Evolutionary conservation across 64 coral and sea anemone species (phyloP).

Genomic region (Acropora tenuis): DNA sequence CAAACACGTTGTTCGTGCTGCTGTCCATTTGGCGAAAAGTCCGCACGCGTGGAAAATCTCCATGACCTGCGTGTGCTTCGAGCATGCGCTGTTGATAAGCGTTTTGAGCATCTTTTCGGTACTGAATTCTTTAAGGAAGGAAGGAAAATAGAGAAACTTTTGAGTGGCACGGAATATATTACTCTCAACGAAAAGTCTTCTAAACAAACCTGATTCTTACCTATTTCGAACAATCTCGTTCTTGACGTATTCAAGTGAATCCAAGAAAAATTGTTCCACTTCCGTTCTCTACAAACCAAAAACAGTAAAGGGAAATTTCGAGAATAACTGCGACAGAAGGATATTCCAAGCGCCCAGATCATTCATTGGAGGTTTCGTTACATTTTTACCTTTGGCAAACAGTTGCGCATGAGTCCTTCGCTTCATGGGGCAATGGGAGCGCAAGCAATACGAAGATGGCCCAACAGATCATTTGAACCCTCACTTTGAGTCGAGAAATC

Average conservation of each 20-base stretch:
- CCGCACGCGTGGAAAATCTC: constrained; percentile 84
- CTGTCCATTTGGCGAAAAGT: constrained; percentile 88
- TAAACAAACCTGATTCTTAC: constrained; percentile 17
- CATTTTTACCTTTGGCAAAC: too few species aligned
- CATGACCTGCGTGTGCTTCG: constrained; percentile 80
- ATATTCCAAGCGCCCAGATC: neutral
- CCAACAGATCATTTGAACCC: too few species aligned
- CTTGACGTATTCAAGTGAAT: constrained; percentile 95
- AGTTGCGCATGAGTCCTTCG: too few species aligned
- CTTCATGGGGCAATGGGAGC: too few species aligned
- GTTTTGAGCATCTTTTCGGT: constrained; percentile 88
- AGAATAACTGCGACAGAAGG: neutral
- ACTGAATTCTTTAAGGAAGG: constrained; percentile 69
- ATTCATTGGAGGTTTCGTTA: too few species aligned
- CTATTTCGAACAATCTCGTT: constrained; percentile 93
- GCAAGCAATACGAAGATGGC: too few species aligned
- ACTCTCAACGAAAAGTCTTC: too few species aligned
- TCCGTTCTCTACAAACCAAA: constrained; percentile 76
- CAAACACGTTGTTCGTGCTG: constrained; percentile 98
- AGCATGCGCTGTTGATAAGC: constrained; percentile 98
- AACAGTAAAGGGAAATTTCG: neutral
- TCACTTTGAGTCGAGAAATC: too few species aligned
- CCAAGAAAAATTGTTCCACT: constrained; percentile 97
- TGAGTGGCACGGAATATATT: too few species aligned
- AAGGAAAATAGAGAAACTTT: neutral